Evolutionary conservation across 2,113 vertebrate species (phyloP).

Genomic region (Anguilla rostrata): DNA sequence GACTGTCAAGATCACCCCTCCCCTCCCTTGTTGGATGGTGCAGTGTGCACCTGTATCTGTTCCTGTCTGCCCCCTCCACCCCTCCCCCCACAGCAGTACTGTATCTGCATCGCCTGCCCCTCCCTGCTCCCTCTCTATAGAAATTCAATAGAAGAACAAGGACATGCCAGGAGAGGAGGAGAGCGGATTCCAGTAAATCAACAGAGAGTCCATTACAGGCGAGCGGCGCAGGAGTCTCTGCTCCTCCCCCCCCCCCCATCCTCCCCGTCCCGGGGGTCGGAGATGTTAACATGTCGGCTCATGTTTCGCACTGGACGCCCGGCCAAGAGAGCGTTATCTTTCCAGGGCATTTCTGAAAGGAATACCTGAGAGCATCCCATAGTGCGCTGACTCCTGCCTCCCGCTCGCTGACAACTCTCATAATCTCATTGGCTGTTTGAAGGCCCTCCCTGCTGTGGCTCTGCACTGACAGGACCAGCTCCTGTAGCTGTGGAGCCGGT

Average conservation of each 20-base stretch:
- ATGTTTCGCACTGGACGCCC: conserved; percentile 21
- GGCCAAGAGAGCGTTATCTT: conserved; percentile 20
- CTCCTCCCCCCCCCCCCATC: neutral
- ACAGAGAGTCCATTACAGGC: conserved; percentile 25
- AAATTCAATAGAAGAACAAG: conserved; percentile 45
- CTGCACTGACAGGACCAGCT: conserved; percentile 8
- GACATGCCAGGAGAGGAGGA: conserved; percentile 21
- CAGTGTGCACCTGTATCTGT: conserved; percentile 15
- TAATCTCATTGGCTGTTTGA: conserved; percentile 5
- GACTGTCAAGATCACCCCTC: neutral
- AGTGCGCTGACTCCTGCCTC: neutral
- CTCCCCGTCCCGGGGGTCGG: neutral
- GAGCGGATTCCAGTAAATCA: conserved; percentile 42
- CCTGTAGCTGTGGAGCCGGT: neutral
- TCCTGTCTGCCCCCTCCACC: neutral
- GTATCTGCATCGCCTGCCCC: neutral
- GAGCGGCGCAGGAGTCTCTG: conserved; percentile 4
- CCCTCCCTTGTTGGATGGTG: neutral
- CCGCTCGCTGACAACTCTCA: neutral
- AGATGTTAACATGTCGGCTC: conserved; percentile 34
- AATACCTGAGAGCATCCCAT: neutral
- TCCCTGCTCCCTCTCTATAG: conserved; percentile 8
- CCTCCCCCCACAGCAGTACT: neutral
- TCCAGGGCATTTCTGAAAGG: conserved; percentile 19
- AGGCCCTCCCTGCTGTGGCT: neutral